Percentiles rank a stretch among this genome's conserved stretches.
phyloP scores from a whole-genome alignment of 2,797 vertebrate genomes.

The Siniperca obscura region DNA sequence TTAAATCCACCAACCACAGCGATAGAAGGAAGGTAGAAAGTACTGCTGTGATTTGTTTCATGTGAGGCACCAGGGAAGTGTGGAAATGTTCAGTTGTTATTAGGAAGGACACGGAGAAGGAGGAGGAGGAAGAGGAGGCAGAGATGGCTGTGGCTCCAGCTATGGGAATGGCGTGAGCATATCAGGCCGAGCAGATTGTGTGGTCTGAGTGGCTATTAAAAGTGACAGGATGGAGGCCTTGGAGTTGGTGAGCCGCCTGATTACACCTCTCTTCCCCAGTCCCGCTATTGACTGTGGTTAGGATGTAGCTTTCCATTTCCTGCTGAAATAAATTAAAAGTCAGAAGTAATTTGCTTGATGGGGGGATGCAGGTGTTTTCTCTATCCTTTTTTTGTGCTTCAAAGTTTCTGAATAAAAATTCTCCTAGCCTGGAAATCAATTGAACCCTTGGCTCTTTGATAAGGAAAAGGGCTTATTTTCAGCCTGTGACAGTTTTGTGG shows the following conservation, averaged over 20 bases:
- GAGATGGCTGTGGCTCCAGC: slow-evolving; percentile 70
- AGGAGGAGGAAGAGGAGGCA: slow-evolving; percentile 64
- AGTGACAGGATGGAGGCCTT: slow-evolving; percentile 92
- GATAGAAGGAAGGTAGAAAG: slow-evolving; percentile 47
- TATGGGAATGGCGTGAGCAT: slow-evolving; percentile 88
- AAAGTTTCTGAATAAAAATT: slow-evolving; percentile 87
- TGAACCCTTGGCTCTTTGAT: slow-evolving; percentile 93
- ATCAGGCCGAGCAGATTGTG: slow-evolving; percentile 91
- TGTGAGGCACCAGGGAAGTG: slow-evolving; percentile 60
- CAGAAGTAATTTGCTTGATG: slow-evolving; percentile 99
- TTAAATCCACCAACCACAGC: slow-evolving; percentile 43
- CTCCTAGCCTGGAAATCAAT: slow-evolving; percentile 91
- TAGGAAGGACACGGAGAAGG: slow-evolving; percentile 84
- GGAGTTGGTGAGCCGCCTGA: slow-evolving; percentile 92
- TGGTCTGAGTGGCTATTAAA: slow-evolving; percentile 95
- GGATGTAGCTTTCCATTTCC: slow-evolving; percentile 98
- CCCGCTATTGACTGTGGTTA: slow-evolving; percentile 96
- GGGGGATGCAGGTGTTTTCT: slow-evolving; percentile 92
- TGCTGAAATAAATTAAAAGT: slow-evolving; percentile 99
- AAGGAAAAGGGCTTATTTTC: slow-evolving; percentile 93
- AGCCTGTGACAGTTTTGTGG: slow-evolving; percentile 96
- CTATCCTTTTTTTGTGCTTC: slow-evolving; percentile 69
- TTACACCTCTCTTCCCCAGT: slow-evolving; percentile 90
- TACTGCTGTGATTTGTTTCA: slow-evolving; percentile 68
- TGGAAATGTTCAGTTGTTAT: slow-evolving; percentile 89